Percentiles rank a stretch among this genome's conserved stretches.
These are phyloP conservation scores for Melieria picta DNA, from an alignment of 2,888 invertebrate species.

Conservation along the genomic window DNA sequence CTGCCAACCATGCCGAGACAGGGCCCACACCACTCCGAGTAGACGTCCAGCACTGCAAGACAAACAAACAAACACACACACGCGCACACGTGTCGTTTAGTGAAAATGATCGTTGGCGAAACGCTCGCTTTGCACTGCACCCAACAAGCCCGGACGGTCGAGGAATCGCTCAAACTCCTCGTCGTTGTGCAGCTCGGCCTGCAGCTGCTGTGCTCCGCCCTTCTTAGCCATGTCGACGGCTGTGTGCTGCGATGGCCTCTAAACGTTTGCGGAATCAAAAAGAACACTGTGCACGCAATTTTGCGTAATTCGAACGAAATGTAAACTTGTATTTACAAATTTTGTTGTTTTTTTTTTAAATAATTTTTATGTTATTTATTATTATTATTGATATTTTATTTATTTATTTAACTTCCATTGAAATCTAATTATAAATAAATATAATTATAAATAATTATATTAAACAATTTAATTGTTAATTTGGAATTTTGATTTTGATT, in stretches of 20 bases:
- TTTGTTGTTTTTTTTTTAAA: slow-evolving; percentile 17
- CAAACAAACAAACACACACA: slow-evolving; percentile 21
- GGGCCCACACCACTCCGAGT: slow-evolving; percentile 92
- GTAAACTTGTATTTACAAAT: background rate
- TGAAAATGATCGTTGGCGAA: background rate
- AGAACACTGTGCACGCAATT: background rate
- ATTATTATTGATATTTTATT: slow-evolving; percentile 21
- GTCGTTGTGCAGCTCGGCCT: slow-evolving; percentile 82
- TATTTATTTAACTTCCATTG: background rate
- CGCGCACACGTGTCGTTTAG: background rate
- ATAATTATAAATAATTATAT: no score
- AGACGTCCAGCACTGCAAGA: slow-evolving; percentile 81
- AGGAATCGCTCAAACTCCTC: slow-evolving; percentile 88
- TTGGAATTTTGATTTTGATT: no score
- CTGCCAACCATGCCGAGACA: slow-evolving; percentile 86
- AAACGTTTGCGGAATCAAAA: background rate
- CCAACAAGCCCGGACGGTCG: slow-evolving; percentile 78
- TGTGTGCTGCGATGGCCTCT: background rate
- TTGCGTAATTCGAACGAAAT: background rate
- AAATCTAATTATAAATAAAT: background rate
- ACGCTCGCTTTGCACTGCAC: slow-evolving; percentile 65
- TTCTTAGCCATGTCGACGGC: slow-evolving; percentile 75
- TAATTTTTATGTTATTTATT: slow-evolving; percentile 20
- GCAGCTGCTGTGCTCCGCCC: slow-evolving; percentile 79
- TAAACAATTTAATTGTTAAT: no score